Evolutionary conservation across 2,888 invertebrate species (phyloP).

Genomic region (Tillus elongatus): DNA sequence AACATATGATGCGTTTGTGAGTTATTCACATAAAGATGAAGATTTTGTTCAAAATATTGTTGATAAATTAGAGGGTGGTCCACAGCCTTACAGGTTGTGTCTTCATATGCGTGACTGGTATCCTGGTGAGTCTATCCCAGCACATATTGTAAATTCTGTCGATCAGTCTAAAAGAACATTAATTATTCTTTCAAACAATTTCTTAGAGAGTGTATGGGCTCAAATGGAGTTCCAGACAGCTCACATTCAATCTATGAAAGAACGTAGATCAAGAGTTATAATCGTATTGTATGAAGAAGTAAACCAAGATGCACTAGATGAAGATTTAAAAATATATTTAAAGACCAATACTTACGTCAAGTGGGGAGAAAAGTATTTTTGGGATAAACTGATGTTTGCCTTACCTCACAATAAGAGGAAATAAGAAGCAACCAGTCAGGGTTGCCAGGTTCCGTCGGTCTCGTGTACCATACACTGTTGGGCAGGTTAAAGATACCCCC

Average conservation of each 20-base stretch:
- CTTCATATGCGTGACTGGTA: slow-evolving; percentile 64
- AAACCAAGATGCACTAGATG: slow-evolving; percentile 49
- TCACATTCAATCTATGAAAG: slow-evolving; percentile 55
- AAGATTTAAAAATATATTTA: slow-evolving; percentile 59
- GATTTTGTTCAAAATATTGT: slow-evolving; percentile 57
- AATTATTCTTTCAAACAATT: slow-evolving; percentile 57
- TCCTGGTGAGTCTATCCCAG: slow-evolving; percentile 61
- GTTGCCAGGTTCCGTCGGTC: too few species aligned
- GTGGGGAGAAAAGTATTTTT: slow-evolving; percentile 74
- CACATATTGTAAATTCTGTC: slow-evolving; percentile 60
- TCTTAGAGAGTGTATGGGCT: slow-evolving; percentile 63
- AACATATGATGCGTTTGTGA: slow-evolving; percentile 66
- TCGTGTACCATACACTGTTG: too few species aligned
- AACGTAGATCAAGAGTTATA: slow-evolving; percentile 57
- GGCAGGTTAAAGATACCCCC: too few species aligned
- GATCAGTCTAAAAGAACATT: slow-evolving; percentile 59
- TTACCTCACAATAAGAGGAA: slow-evolving; percentile 1
- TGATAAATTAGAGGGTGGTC: slow-evolving; percentile 53
- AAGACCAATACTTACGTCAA: slow-evolving; percentile 68
- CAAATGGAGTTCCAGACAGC: slow-evolving; percentile 62
- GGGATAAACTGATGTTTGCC: slow-evolving; percentile 64
- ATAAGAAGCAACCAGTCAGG: too few species aligned
- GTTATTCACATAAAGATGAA: slow-evolving; percentile 66
- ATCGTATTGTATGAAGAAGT: slow-evolving; percentile 63
- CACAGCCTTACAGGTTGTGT: slow-evolving; percentile 55